phyloP scores from a whole-genome alignment of 2,113 vertebrate species.

The Alexandromys fortis region DNA sequence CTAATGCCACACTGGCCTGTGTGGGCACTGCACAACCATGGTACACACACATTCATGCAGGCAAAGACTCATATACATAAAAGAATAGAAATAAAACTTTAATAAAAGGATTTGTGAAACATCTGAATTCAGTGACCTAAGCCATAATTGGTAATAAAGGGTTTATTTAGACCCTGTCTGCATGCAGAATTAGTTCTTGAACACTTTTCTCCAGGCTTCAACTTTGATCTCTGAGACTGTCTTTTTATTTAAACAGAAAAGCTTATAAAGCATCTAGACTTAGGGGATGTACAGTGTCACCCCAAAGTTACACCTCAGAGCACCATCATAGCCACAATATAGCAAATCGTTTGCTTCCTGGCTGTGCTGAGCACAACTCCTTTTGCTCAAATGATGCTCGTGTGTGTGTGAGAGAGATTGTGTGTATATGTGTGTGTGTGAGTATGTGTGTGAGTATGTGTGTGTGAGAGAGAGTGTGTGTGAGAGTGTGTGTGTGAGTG shows the following conservation, averaged over 20 bases:
- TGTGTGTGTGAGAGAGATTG: no score
- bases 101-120: background rate
- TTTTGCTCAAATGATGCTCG: background rate
- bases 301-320: background rate
- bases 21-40: no score
- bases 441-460: background rate
- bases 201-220: background rate
- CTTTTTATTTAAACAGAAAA: background rate
- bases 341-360: background rate
- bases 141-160: background rate
- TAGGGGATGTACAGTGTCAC: background rate
- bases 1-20: no score
- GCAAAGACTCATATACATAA: no score
- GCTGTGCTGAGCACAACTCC: background rate
- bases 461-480: background rate
- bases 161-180: background rate
- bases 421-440: background rate
- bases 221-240: background rate
- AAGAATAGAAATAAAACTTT: background rate
- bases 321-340: background rate
- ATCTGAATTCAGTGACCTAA: slow-evolving; percentile 20
- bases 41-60: background rate
- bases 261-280: background rate
- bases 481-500: background rate
- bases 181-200: background rate